Evolutionary conservation across 2,888 invertebrate species (phyloP), one percentile per base, ranked within the genome.

Genomic region (Prosopocoilus inquinatus): DNA sequence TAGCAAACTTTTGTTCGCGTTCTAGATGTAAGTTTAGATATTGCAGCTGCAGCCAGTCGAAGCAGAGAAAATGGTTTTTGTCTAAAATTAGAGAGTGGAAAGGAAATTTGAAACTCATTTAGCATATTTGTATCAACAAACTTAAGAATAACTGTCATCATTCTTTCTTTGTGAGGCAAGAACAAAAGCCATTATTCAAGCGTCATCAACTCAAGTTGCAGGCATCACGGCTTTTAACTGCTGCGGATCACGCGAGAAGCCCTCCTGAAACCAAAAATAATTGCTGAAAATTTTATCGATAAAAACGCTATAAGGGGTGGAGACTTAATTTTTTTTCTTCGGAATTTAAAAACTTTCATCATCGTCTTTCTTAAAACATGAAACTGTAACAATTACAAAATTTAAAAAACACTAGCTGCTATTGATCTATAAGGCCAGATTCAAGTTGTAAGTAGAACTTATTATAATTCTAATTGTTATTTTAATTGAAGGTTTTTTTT

Each of bases 151-250:
- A 59, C 60, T 64, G 64, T 64, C 64, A 63, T 63, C 60, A 57
- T 55, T 48, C 52, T 58, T 59, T 63, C 58, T 57, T 60, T 59
- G 50, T 45, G 35, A 45, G 34, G 47, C 56, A 53, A 53, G 61
- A 64, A 64, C 64, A 64, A 64, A 64, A 59, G 62, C 64, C 55
- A 61, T 64, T 64, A 64, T 64, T 64, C 59, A 63, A 61, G 60
- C 60, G 57, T 61, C 60, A 60, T 58, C 57, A 57, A 57, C 56
- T 60, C 56, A 57, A 59, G 53, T 56, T 54, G 52, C 53, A 54
- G 55, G 48, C 58, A 60, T 54, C 53, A 56, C 57, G 59, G 53
- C 48, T 58, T 54, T 55, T 62, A 64, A 64, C 63, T 61, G 61
- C 63, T 58, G 50, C 41, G 53, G 55, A 61, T 50, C 64, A 64